Evolutionary conservation across 1,140 invertebrate species (phyloP), one percentile per base, ranked within the genome.

Genomic region (Hydropsyche tenuis): DNA sequence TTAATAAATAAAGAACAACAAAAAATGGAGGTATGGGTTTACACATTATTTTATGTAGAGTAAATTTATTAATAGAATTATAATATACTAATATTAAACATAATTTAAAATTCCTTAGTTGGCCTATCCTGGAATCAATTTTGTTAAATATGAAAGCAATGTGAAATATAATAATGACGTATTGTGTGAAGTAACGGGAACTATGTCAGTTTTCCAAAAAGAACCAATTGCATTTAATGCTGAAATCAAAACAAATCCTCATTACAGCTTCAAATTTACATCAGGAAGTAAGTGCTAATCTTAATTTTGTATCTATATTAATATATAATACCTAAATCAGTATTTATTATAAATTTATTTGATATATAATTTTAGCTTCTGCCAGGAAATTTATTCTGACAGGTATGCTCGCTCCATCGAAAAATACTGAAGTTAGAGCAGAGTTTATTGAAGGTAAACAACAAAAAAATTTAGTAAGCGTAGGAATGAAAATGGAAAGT

Each of bases 351-450:
- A 37, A 37, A 4, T 37, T 37, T 4, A 37, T 37, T 37, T 65
- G 1, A 43, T 42, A 65, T 43, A 43, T 16, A 43, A 65, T 43
- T 20, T 16, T 12, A 43, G 43, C 7, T 6, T 18, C 42, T 65
- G 11, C 27, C 23, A 20, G n/a, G 12, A 23, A 27, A 60, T 60
- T 60, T 18, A 11, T 83, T 22, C 80, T 88, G 0, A 81, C 82
- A 64, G 83, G 86, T 4, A 89, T 89, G 73, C 43, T 90, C 0
- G 87, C 89, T 20, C 82, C 89, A 0, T 89, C 90, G 46, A 90
- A 92, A 79, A 83, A 90, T 22, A 85, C 89, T 0, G 89, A 91
- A 73, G 80, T 91, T 23, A 86, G 87, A 37, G 86, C 86, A 0
- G 87, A 90, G 73, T 77, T 83, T 70, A 78, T 86, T 12, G 82